Base-by-base conservation (phyloP, 1,140 invertebrate genomes). In the Probaryconus sp. region DNA sequence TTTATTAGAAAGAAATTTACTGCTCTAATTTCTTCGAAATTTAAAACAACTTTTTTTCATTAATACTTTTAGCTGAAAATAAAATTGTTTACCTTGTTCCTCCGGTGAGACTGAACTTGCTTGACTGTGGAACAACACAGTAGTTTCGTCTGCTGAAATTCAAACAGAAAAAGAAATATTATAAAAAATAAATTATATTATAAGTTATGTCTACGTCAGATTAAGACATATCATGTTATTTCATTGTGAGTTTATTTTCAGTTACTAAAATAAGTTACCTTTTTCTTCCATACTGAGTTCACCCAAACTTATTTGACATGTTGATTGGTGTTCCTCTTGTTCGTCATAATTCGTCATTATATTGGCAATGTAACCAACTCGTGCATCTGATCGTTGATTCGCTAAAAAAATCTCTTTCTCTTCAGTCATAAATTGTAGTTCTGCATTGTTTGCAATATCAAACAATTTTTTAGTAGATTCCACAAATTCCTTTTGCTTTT, bases 141-240 rank as follows among this genome's bases (percentile, higher is more conserved):
- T 6, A 53, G 50, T 53, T 11, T 53, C 50, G 9, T 37, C 50
- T 38, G 30, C 16, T 51, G 17, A 53, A 38, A 53, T 53, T 7
- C 14, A 14, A 45, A 45, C 42, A 4, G 11, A 38, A 17, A 3
- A 38, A 38, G 14, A 6, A 31, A 48, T 17, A 24, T 11, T n/a
- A 48, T 42, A 20, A 42, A 42, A 21, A 42, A 42, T 21, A 21
- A 42, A 42, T 42, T n/a, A n/a, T n/a, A n/a, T n/a, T n/a, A n/a
- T n/a, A n/a, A n/a, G n/a, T n/a, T n/a, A n/a, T n/a, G n/a, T n/a
- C n/a, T n/a, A n/a, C n/a, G n/a, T n/a, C n/a, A 21, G 11, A 42
- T 42, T 10, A 38, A 16, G 18, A 38, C 35, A 38, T 17, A 38
- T 38, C 16, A 16, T 17, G 18, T 38, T 11, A 16, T 5, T 38